Conservation (phyloP, 92 coral and sea anemone genomes). For the Phenganax subtilis region DNA sequence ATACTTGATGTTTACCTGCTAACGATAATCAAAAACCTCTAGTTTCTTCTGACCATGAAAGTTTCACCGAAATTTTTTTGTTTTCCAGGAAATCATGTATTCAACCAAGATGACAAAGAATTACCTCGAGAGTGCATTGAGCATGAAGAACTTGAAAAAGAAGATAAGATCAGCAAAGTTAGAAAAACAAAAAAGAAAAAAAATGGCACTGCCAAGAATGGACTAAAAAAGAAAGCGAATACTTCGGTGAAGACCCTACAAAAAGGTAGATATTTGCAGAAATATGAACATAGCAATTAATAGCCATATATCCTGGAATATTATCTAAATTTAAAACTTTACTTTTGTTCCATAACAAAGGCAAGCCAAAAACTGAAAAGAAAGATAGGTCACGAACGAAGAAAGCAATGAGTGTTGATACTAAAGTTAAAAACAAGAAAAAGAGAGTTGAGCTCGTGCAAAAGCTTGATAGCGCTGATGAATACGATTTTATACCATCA, state of each 20-base stretch:
- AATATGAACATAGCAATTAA: background rate
- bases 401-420: background rate
- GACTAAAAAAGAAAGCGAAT: background rate
- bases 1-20: too few relatives aligned
- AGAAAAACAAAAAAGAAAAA: background rate
- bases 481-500: background rate
- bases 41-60: too few relatives aligned
- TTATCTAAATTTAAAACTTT: background rate
- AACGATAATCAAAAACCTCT: too few relatives aligned
- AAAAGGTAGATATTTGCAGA: background rate
- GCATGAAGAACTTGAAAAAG: slow-evolving; percentile 1
- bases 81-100: slow-evolving; percentile 2
- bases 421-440: background rate
- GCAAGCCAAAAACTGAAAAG: background rate
- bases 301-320: background rate
- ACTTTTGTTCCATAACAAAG: background rate
- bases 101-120: too few relatives aligned
- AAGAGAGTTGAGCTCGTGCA: background rate
- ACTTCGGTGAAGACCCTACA: slow-evolving; percentile 1
- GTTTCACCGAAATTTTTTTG: background rate
- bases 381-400: background rate
- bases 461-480: background rate
- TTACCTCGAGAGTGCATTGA: background rate
- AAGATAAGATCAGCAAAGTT: background rate
- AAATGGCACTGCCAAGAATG: background rate